Evolutionary conservation across 2,113 vertebrate genomes (phyloP).

Genomic region (Rhombomys opimus): DNA sequence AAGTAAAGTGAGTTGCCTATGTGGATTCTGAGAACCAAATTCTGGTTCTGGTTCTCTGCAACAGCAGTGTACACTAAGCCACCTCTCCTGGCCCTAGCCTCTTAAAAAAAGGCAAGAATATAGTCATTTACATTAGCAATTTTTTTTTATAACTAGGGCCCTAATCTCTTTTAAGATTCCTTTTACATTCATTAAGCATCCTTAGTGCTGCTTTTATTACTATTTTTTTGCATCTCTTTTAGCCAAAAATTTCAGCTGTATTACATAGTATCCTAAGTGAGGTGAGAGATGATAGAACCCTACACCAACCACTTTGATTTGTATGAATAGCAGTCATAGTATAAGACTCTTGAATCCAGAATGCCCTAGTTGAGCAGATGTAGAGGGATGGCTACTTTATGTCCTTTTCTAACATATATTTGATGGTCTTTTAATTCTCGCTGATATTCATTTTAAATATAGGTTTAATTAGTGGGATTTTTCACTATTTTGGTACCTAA

Average conservation of each 20-base stretch:
- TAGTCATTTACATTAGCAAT: background rate
- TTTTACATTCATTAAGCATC: background rate
- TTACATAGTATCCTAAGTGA: background rate
- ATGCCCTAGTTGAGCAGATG: background rate
- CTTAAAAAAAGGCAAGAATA: background rate
- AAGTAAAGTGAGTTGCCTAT: background rate
- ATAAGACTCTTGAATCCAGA: background rate
- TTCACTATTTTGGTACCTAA: background rate
- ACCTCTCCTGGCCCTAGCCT: background rate
- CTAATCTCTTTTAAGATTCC: background rate
- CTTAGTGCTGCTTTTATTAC: background rate
- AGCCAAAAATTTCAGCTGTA: background rate
- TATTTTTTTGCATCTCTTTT: background rate
- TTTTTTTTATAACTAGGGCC: background rate
- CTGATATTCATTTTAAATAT: slow-evolving; percentile 44
- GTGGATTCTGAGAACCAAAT: background rate
- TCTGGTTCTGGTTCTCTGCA: background rate
- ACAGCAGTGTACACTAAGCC: background rate
- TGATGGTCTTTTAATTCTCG: slow-evolving; percentile 54
- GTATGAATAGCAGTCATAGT: background rate
- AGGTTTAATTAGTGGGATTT: slow-evolving; percentile 46
- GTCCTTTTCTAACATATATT: background rate
- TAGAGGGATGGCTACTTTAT: background rate
- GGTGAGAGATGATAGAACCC: background rate
- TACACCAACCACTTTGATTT: background rate